Evolutionary conservation across 2,797 vertebrate genomes (phyloP).

Genomic region (Silurus lanzhouensis): DNA sequence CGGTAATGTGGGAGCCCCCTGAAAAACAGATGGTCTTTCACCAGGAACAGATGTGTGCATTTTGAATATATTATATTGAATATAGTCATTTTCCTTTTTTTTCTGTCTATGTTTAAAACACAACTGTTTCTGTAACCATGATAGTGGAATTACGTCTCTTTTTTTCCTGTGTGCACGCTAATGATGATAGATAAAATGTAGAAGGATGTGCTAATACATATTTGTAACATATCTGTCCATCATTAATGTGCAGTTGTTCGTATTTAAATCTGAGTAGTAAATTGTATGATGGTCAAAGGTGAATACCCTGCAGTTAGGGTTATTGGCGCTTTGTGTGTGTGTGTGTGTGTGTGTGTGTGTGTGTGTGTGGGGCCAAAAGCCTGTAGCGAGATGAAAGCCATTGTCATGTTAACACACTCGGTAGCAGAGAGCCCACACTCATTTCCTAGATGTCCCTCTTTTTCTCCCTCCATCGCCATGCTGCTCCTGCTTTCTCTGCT

Average conservation of each 20-base stretch:
- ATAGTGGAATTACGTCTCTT: background rate
- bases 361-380: slow-evolving; percentile 34
- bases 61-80: slow-evolving; percentile 52
- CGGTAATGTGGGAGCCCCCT: slow-evolving; percentile 39
- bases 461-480: slow-evolving; percentile 41
- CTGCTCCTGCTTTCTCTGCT: slow-evolving; percentile 39
- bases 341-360: slow-evolving; percentile 8
- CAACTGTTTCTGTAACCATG: slow-evolving; percentile 10
- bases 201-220: slow-evolving; percentile 7
- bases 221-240: background rate
- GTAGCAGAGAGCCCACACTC: slow-evolving; percentile 49
- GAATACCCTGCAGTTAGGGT: slow-evolving; percentile 45
- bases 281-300: slow-evolving; percentile 43
- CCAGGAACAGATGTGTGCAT: slow-evolving; percentile 46
- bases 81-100: slow-evolving; percentile 24
- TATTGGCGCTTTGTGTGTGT: background rate
- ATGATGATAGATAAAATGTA: slow-evolving; percentile 20
- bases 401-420: slow-evolving; percentile 62
- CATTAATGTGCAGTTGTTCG: background rate
- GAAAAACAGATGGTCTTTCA: slow-evolving; percentile 51
- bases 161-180: background rate
- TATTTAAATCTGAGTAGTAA: slow-evolving; percentile 30
- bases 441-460: slow-evolving; percentile 37
- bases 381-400: slow-evolving; percentile 54
- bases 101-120: slow-evolving; percentile 25